These are phyloP conservation scores for Atopsyche davidsoni DNA, from an alignment of 1,140 invertebrate genomes.

Conservation along the genomic window DNA sequence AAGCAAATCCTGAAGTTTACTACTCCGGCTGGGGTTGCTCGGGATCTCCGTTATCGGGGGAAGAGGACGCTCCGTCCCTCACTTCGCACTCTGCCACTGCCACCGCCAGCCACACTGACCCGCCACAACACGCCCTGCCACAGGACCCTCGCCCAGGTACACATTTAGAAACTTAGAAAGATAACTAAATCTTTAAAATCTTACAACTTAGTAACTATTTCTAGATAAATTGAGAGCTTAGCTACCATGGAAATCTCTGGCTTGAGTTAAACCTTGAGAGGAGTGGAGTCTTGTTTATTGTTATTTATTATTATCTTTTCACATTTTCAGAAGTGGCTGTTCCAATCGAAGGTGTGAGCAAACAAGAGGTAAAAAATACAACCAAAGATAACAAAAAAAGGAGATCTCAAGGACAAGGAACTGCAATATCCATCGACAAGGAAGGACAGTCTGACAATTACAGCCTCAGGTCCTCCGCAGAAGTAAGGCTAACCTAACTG, in stretches of 20 bases:
- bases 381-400: constrained; percentile 37
- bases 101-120: constrained; percentile 24
- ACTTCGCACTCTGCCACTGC: constrained; percentile 28
- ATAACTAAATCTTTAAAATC: no score
- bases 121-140: constrained; percentile 13
- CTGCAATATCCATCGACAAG: constrained; percentile 34
- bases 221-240: no score
- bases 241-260: not conserved
- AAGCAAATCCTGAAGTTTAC: constrained; percentile 46
- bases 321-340: constrained; percentile 9
- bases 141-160: constrained; percentile 10
- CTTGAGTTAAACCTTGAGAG: not conserved
- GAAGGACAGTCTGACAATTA: constrained; percentile 48
- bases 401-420: constrained; percentile 34
- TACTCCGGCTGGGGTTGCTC: constrained; percentile 44
- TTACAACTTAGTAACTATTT: no score
- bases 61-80: constrained; percentile 27
- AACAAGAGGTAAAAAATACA: constrained; percentile 31
- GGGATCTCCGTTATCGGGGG: constrained; percentile 25
- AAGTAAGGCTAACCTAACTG: constrained; percentile 33
- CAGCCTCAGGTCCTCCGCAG: constrained; percentile 44
- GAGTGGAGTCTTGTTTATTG: not conserved
- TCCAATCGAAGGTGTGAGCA: constrained; percentile 13
- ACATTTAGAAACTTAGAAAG: not conserved
- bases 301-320: constrained; percentile 2